Evolutionary conservation across 2,888 invertebrate genomes (phyloP).

Genomic region (Stegana nigrithorax): DNA sequence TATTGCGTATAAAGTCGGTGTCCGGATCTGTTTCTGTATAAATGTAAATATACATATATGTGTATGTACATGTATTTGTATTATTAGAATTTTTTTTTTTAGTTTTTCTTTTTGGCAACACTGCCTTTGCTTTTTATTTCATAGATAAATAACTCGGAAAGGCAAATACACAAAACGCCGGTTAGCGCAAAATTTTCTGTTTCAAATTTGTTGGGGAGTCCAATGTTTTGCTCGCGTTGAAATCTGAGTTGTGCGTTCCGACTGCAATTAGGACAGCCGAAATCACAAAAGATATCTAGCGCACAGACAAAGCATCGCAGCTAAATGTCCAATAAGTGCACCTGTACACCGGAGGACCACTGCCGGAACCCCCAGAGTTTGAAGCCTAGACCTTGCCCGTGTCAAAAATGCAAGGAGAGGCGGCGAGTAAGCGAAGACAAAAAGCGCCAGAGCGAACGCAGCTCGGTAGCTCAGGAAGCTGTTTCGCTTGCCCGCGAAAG

Average conservation of each 20-base stretch:
- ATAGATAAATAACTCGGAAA: background rate
- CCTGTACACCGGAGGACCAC: constrained; percentile 13
- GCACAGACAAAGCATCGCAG: constrained; percentile 20
- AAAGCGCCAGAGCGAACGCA: background rate
- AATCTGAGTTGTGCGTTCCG: background rate
- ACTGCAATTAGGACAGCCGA: background rate
- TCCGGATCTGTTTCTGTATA: constrained; percentile 50
- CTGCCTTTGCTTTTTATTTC: background rate
- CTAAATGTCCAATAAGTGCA: constrained; percentile 23
- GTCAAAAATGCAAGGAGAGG: constrained; percentile 39
- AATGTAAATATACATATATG: too few relatives aligned
- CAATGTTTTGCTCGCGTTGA: background rate
- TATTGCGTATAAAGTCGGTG: constrained; percentile 59
- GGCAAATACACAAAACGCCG: too few relatives aligned
- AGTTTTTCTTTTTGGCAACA: background rate
- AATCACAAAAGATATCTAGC: too few relatives aligned
- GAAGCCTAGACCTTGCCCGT: constrained; percentile 36
- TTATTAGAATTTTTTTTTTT: background rate
- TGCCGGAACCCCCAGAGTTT: constrained; percentile 21
- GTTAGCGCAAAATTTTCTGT: background rate
- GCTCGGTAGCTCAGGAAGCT: background rate
- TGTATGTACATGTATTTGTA: too few relatives aligned
- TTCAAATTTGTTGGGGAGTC: background rate
- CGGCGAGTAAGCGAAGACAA: background rate
- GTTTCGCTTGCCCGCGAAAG: background rate